Conservation (phyloP, 23 tunicate species). For the Aplidium turbinatum region DNA sequence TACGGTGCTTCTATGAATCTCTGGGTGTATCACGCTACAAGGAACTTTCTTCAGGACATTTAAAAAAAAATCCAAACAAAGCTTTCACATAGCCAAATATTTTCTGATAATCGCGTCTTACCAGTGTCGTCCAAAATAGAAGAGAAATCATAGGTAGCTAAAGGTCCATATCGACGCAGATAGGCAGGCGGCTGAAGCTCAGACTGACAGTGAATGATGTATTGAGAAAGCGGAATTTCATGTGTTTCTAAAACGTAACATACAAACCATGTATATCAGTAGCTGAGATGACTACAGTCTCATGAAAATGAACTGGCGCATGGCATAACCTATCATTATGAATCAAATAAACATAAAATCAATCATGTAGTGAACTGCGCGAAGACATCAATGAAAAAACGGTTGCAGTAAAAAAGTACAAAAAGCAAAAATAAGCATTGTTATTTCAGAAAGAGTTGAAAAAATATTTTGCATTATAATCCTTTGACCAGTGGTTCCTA, state of each 20-base stretch:
- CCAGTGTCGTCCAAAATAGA: slow-evolving; percentile 11
- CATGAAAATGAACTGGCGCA: background rate
- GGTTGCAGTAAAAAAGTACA: slow-evolving; percentile 1
- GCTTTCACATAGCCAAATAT: too few relatives aligned
- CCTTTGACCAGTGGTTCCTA: too few relatives aligned
- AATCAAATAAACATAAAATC: too few relatives aligned
- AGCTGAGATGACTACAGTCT: background rate
- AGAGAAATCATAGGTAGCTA: slow-evolving; percentile 50
- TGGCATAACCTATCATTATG: background rate
- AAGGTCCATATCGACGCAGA: slow-evolving; percentile 21
- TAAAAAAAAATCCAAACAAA: too few relatives aligned
- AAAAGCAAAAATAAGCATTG: too few relatives aligned
- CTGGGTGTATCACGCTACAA: too few relatives aligned
- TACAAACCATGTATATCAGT: background rate
- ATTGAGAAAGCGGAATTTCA: slow-evolving; percentile 46
- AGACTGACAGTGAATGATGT: slow-evolving; percentile 47
- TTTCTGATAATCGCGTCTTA: background rate
- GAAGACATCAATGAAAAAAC: too few relatives aligned
- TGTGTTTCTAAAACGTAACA: slow-evolving; percentile 40
- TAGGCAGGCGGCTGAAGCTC: slow-evolving; percentile 54
- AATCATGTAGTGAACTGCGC: too few relatives aligned
- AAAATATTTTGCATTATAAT: too few relatives aligned
- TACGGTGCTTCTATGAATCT: too few relatives aligned
- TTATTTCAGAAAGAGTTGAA: too few relatives aligned
- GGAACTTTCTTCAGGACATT: too few relatives aligned